Base-by-base conservation (phyloP, 53 echinoderm and acorn worm genomes). In the Paelopatides confundens region DNA sequence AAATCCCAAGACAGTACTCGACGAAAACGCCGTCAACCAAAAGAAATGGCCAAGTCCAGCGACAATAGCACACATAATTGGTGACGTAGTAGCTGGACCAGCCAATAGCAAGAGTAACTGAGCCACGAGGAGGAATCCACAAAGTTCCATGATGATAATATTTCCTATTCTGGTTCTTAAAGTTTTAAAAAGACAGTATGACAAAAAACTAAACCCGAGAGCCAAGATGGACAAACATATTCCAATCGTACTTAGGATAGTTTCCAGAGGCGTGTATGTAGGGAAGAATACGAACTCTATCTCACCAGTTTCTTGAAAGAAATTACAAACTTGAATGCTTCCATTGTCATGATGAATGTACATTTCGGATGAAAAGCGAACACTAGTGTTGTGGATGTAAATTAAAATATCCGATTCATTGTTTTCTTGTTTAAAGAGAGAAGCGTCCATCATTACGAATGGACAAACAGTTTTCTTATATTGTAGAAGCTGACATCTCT, bases 271-370 rank as follows among this genome's bases (percentile, higher is more conserved):
- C 17, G 76, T n/a, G 47, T 76, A 76, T 12, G 29, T 28, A 2
- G 76, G 76, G 2, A 76, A 38, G 18, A 76, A 76, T 15, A 23
- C 8, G 29, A 17, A 39, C 40, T 1, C 5, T 3, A 24, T n/a
- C 21, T 40, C 47, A 35, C 76, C 76, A 46, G 14, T 39, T n/a
- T 38, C 47, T 46, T 76, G 46, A n/a, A 76, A 76, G 30, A 79
- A 79, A 53, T 79, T 79, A 53, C 79, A 79, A 53, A 79, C 79
- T 29, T 54, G 79, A 32, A 79, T 79, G 53, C 79, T 79, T 54
- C 79, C 79, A 52, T 79, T 79, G 27, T 27, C 7, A 15, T 51
- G 31, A 14, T 50, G 3, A 7, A 50, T 79, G 53, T 79, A 79
- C 79, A 79, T 79, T 13, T 79, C 79, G 21, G 79, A 21, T 18